These are phyloP conservation scores for Taphrorychus bicolor DNA, from an alignment of 2,888 invertebrate genomes.

Conservation along the genomic window DNA sequence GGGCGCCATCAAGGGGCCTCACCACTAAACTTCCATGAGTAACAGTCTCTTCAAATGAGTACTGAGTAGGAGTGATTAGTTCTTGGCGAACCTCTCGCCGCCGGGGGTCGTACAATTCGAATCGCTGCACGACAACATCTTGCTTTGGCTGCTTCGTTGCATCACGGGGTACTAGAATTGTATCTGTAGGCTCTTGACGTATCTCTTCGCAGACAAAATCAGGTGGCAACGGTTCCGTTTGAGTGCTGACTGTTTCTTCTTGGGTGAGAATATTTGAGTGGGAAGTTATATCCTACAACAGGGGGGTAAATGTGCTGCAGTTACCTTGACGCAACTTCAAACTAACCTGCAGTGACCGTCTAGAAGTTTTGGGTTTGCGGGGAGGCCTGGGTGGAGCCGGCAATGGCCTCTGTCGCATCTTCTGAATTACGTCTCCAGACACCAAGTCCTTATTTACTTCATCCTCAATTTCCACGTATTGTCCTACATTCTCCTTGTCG, in stretches of 20 bases:
- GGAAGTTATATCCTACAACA: slow-evolving; percentile 55
- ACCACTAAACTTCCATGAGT: slow-evolving; percentile 73
- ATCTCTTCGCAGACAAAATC: slow-evolving; percentile 73
- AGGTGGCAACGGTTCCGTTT: slow-evolving; percentile 82
- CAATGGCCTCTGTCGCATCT: slow-evolving; percentile 85
- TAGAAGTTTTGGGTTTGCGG: slow-evolving; percentile 57
- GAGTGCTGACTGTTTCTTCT: slow-evolving; percentile 78
- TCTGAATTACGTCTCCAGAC: slow-evolving; percentile 78
- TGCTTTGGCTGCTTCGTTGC: background rate
- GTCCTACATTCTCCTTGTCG: slow-evolving; percentile 61
- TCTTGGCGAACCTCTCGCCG: slow-evolving; percentile 33
- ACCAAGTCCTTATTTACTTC: slow-evolving; percentile 69
- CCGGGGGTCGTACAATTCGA: slow-evolving; percentile 27
- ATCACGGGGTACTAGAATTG: slow-evolving; percentile 16
- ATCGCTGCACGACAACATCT: slow-evolving; percentile 8
- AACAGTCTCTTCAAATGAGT: slow-evolving; percentile 68
- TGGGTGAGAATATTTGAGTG: slow-evolving; percentile 54
- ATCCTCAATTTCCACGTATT: slow-evolving; percentile 69
- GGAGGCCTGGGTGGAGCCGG: slow-evolving; percentile 89
- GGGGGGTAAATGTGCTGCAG: too few species aligned
- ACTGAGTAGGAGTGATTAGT: slow-evolving; percentile 50
- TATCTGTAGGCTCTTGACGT: slow-evolving; percentile 44
- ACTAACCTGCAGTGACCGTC: slow-evolving; percentile 44
- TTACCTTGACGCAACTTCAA: too few species aligned
- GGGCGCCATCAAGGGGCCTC: slow-evolving; percentile 66